These are phyloP conservation scores for Phylloscopus trochiloides DNA, from an alignment of 2,113 vertebrate genomes.

Conservation along the genomic window DNA sequence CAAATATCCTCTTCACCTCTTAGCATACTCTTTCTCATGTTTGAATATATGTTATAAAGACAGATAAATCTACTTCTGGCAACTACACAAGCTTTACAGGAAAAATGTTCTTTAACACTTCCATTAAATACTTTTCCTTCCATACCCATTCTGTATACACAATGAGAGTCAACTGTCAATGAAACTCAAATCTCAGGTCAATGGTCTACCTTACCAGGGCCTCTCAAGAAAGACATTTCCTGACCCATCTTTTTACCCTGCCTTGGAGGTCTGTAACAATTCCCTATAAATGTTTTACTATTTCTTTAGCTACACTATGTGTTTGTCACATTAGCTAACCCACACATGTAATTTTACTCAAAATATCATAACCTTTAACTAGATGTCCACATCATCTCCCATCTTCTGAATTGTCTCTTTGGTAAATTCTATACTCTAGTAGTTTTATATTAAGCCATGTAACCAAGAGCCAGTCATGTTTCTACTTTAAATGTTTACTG, in stretches of 20 bases:
- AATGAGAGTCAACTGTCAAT: not conserved
- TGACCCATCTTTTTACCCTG: not conserved
- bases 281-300: constrained; percentile 15
- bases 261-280: constrained; percentile 32
- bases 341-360: constrained; percentile 29
- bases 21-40: not conserved
- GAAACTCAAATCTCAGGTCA: not conserved
- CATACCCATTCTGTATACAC: not conserved
- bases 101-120: not conserved
- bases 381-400: not conserved
- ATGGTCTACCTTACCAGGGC: not conserved
- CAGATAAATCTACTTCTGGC: not conserved
- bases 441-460: not conserved
- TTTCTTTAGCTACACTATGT: not conserved
- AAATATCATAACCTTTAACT: not conserved
- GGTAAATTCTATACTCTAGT: not conserved
- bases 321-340: not conserved
- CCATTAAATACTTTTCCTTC: not conserved
- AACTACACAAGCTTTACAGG: not conserved
- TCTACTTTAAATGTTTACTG: not conserved
- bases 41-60: not conserved
- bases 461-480: not conserved
- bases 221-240: not conserved
- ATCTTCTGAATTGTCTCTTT: not conserved
- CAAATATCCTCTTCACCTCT: not conserved